Base-by-base conservation (phyloP, 2,888 invertebrate species). In the Macrophya alboannulata region DNA sequence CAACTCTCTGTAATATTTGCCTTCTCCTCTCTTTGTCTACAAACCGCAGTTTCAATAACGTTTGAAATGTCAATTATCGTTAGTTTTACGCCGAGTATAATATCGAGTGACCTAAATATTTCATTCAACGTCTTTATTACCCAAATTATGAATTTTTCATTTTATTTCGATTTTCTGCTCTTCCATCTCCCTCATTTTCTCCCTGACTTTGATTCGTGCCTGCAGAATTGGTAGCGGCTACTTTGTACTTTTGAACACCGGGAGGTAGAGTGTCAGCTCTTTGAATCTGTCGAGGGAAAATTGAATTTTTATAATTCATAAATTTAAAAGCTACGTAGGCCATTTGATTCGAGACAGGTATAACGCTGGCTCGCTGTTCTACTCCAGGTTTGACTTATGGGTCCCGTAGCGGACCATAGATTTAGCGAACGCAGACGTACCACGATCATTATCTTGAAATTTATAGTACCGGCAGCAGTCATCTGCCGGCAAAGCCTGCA, bases 361-460 rank as follows among this genome's bases (percentile, higher is more conserved):
- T 37, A 17, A 31, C 45, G 17, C 77, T 21, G 37, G 25, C 12
- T 51, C 37, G 81, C 31, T 77, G 5, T 17, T 31, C 62, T 37
- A 51, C 37, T 62, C 21, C 21, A 17, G 59, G 1, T 90, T 90
- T 93, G 93, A 93, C 91, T 93, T 93, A 93, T 93, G 90, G 91
- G 90, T 93, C 93, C 93, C 93, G 92, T 91, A 93, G 93, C 92
- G 91, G 88, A 88, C 90, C 90, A 92, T 92, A 93, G 93, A 93
- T 93, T 91, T 91, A 90, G 91, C 90, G 90, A 92, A 93, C 92
- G 91, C 92, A 93, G 93, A 93, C 93, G 93, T 93, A 92, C 92
- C 91, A 92, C 92, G 93, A 93, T 93, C 93, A 93, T 93, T 93
- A 93, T 93, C 93, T 89, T 88, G 89, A 90, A 90, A 93, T 93